Evolutionary conservation across 2,888 invertebrate genomes (phyloP).

Genomic region (Patella pellucida): DNA sequence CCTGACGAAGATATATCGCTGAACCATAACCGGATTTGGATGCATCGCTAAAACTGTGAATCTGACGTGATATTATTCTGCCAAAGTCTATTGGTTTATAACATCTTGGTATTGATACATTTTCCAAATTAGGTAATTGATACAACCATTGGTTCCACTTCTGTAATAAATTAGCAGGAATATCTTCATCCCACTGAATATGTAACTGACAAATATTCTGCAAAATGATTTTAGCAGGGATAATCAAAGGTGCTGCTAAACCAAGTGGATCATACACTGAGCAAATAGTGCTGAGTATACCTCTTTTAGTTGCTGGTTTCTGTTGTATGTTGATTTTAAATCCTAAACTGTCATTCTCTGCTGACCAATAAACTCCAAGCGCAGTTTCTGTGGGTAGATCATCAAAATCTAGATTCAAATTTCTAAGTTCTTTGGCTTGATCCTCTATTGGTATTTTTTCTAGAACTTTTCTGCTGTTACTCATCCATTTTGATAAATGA

Average conservation of each 20-base stretch:
- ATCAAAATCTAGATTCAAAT: neutral
- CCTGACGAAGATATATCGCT: neutral
- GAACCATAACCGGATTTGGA: constrained; percentile 16
- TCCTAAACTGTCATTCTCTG: neutral
- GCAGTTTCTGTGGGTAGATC: constrained; percentile 12
- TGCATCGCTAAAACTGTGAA: constrained; percentile 15
- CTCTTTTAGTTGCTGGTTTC: neutral
- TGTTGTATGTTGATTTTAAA: neutral
- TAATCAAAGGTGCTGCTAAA: neutral
- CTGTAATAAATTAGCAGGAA: neutral
- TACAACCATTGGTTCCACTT: neutral
- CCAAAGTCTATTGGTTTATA: neutral
- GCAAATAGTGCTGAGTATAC: neutral
- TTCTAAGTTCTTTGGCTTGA: constrained; percentile 14
- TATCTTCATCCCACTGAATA: neutral
- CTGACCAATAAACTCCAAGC: constrained; percentile 19
- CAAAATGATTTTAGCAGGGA: constrained; percentile 8
- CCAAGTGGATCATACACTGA: neutral
- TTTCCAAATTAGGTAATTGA: neutral
- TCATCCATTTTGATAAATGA: constrained; percentile 16
- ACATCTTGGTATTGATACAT: neutral
- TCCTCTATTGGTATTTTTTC: constrained; percentile 16
- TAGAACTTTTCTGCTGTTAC: constrained; percentile 11
- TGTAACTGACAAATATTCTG: constrained; percentile 14
- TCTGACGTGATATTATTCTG: neutral